These are phyloP conservation scores for Hippoglossus hippoglossus DNA, from an alignment of 2,797 vertebrate species.

Conservation along the genomic window DNA sequence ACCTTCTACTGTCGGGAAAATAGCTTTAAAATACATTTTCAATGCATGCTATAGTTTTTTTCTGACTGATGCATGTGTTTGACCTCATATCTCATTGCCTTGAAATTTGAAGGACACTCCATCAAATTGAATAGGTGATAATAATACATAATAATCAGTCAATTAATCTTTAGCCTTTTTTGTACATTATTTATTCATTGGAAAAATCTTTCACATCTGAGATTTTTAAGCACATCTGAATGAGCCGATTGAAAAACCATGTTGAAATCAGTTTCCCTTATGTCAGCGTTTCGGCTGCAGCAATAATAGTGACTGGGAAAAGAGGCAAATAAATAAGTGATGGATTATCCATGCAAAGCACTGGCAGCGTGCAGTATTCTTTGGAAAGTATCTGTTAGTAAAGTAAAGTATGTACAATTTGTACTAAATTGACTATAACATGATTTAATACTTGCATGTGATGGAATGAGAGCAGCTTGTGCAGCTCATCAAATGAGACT, in stretches of 20 bases:
- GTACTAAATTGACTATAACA: neutral
- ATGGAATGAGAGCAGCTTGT: neutral
- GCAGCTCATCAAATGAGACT: neutral
- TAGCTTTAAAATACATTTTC: neutral
- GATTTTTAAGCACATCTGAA: no score
- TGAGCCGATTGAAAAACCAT: no score
- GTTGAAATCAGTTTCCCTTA: neutral
- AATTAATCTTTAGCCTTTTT: neutral
- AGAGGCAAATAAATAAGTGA: neutral
- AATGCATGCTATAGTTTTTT: neutral
- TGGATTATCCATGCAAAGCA: neutral
- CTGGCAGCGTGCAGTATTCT: neutral
- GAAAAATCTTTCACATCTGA: no score
- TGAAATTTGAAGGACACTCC: neutral
- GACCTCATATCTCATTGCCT: neutral
- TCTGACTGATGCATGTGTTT: neutral
- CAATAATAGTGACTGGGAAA: neutral
- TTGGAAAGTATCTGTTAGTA: slow-evolving; percentile 17
- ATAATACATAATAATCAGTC: neutral
- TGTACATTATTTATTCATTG: neutral
- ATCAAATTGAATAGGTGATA: neutral
- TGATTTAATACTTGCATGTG: no score
- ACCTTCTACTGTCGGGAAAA: neutral
- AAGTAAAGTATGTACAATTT: slow-evolving; percentile 20
- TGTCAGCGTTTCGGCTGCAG: slow-evolving; percentile 1